Conservation (phyloP, 2,888 invertebrate genomes). For the Opisthograptis luteolata region DNA sequence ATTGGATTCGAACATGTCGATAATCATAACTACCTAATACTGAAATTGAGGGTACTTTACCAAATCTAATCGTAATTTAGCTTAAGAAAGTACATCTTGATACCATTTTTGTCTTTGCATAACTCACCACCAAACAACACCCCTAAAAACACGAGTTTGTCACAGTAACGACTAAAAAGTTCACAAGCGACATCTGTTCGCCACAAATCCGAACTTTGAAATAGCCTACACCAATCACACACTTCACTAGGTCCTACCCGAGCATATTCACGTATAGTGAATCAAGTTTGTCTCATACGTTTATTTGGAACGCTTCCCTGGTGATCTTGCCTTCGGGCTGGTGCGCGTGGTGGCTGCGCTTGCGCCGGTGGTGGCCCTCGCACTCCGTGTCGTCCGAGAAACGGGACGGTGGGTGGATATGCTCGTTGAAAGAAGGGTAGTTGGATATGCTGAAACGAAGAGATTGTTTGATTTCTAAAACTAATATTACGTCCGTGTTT, state of each 20-base stretch:
- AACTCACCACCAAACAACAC: neutral
- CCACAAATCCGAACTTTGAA: neutral
- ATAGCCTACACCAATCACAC: conserved; percentile 18
- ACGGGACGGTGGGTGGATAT: conserved; percentile 93
- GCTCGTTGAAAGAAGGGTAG: conserved; percentile 91
- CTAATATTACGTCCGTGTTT: neutral
- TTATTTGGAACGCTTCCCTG: conserved; percentile 91
- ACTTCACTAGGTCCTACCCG: conserved; percentile 33
- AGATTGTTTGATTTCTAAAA: conserved; percentile 18
- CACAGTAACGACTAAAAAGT: neutral
- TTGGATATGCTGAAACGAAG: conserved; percentile 87
- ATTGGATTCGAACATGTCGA: neutral
- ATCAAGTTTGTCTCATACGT: conserved; percentile 83
- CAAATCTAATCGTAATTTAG: neutral
- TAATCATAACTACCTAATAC: neutral
- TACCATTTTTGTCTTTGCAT: too few relatives aligned
- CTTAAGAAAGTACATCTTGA: neutral
- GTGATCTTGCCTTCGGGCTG: conserved; percentile 78
- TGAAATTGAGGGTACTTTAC: neutral
- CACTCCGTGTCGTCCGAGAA: conserved; percentile 91
- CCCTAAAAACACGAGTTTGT: neutral
- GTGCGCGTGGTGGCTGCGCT: conserved; percentile 61
- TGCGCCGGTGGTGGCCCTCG: conserved; percentile 78
- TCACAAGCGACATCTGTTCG: conserved; percentile 9
- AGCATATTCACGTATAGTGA: conserved; percentile 38